Conservation (phyloP, 1,140 invertebrate species). For the Sipha flava region DNA sequence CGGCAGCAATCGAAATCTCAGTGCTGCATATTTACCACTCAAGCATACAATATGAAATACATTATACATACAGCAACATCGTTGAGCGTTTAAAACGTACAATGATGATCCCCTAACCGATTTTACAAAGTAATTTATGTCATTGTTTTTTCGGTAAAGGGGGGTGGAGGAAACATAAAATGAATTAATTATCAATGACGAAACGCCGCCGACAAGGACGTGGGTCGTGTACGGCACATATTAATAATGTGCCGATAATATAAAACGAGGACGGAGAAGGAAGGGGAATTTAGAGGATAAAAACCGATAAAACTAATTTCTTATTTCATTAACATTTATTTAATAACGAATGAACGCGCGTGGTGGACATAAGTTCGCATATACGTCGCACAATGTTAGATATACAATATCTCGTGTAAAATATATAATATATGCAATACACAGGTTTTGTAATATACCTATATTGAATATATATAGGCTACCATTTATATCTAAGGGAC, state of each 20-base stretch:
- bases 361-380: no score
- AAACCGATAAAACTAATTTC: conserved; percentile 8
- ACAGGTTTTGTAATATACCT: no score
- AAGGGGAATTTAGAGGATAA: not conserved
- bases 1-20: not conserved
- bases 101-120: not conserved
- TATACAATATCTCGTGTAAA: no score
- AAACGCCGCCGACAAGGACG: not conserved
- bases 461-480: no score
- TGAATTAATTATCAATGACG: not conserved
- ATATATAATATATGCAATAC: no score
- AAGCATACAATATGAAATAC: no score
- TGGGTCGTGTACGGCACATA: not conserved
- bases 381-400: no score
- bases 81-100: no score
- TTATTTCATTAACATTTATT: not conserved
- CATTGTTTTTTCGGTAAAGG: not conserved
- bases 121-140: not conserved
- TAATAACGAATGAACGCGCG: not conserved
- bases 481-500: no score
- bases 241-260: not conserved
- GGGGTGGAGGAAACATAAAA: no score
- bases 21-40: no score
- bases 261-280: not conserved
- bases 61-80: no score